Conservation (phyloP, 2,888 invertebrate species). For the Chaetogeoica ovagalla region DNA sequence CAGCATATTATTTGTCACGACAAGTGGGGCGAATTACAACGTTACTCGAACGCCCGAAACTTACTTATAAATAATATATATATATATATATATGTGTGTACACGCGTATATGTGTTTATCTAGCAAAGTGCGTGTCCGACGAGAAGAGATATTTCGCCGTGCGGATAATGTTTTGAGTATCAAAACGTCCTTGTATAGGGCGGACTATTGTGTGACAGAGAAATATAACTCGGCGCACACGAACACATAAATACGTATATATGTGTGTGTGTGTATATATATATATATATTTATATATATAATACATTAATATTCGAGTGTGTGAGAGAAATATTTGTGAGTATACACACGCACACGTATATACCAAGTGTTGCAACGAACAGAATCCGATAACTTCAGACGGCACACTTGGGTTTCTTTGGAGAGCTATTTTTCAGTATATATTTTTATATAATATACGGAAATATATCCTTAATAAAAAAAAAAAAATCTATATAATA, state of each 20-base stretch:
- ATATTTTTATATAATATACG: too few species aligned
- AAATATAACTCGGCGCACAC: background rate
- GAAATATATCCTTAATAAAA: too few species aligned
- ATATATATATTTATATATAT: constrained; percentile 7
- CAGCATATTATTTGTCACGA: background rate
- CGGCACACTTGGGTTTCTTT: background rate
- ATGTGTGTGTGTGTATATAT: background rate
- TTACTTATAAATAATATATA: background rate
- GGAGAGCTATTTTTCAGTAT: constrained; percentile 3
- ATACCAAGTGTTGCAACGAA: background rate
- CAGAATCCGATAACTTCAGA: constrained; percentile 43
- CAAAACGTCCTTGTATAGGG: constrained; percentile 14
- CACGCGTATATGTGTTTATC: background rate
- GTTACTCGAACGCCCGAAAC: background rate
- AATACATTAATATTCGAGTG: background rate
- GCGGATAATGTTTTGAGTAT: constrained; percentile 24
- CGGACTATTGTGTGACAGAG: background rate
- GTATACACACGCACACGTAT: background rate
- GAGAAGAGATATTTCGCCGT: background rate
- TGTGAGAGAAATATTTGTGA: constrained; percentile 10
- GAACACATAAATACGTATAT: too few species aligned
- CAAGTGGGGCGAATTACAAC: constrained; percentile 15
- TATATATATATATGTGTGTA: background rate
- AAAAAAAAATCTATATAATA: too few species aligned
- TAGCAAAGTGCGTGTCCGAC: constrained; percentile 23